Evolutionary conservation across 1,140 invertebrate genomes (phyloP).

Genomic region (Medauroidea extradentata): DNA sequence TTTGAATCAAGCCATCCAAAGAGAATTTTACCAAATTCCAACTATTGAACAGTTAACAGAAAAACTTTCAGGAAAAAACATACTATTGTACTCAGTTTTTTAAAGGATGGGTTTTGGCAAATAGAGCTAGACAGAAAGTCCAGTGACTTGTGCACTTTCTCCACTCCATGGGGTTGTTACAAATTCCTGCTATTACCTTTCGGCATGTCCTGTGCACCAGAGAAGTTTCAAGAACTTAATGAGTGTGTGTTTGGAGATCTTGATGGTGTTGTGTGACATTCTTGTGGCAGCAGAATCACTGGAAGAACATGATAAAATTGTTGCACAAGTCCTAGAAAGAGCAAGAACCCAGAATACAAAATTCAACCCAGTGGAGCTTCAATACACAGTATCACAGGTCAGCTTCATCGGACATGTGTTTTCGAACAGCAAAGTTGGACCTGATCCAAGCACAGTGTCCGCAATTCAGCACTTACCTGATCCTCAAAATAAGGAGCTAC

Average conservation of each 20-base stretch:
- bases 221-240: slow-evolving; percentile 10
- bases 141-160: slow-evolving; percentile 3
- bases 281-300: slow-evolving; percentile 28
- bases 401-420: slow-evolving; percentile 41
- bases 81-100: slow-evolving; percentile 43
- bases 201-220: slow-evolving; percentile 9
- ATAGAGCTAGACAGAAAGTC: slow-evolving; percentile 36
- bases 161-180: slow-evolving; percentile 6
- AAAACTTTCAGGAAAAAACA: slow-evolving; percentile 37
- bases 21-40: slow-evolving; percentile 12
- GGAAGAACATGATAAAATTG: slow-evolving; percentile 28
- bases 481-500: slow-evolving; percentile 29
- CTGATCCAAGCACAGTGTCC: slow-evolving; percentile 33
- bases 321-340: slow-evolving; percentile 31
- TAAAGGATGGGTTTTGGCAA: slow-evolving; percentile 44
- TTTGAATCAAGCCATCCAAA: slow-evolving; percentile 10
- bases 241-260: slow-evolving; percentile 22
- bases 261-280: slow-evolving; percentile 38
- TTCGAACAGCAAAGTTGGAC: slow-evolving; percentile 32
- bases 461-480: slow-evolving; percentile 33
- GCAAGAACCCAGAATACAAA: slow-evolving; percentile 30
- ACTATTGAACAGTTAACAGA: slow-evolving; percentile 17
- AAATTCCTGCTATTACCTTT: slow-evolving; percentile 8
- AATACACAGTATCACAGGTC: slow-evolving; percentile 32
- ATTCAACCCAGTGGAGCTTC: slow-evolving; percentile 39